These are phyloP conservation scores for Orthonyx spaldingii DNA, from an alignment of 2,113 vertebrate genomes.

Conservation along the genomic window DNA sequence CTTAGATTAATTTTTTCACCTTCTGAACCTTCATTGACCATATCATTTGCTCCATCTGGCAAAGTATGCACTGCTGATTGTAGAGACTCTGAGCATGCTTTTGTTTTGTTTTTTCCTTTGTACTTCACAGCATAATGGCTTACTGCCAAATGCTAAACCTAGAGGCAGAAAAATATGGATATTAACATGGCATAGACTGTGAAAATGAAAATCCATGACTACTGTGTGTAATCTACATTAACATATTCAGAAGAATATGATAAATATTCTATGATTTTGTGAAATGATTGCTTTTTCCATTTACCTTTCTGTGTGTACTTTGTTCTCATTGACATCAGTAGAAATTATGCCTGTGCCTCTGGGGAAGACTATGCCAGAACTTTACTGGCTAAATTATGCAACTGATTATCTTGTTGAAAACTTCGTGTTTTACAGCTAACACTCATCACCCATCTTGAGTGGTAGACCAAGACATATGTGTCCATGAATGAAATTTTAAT, in stretches of 20 bases:
- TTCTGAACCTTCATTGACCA: constrained; percentile 14
- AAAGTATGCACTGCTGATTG: neutral
- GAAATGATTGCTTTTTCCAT: neutral
- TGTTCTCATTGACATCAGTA: neutral
- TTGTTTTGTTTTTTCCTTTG: neutral
- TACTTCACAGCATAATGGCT: neutral
- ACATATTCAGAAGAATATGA: neutral
- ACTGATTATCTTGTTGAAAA: neutral
- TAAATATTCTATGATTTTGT: neutral
- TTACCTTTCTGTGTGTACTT: neutral
- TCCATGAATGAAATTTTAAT: neutral
- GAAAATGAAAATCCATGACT: neutral
- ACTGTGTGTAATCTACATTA: neutral
- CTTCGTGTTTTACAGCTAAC: neutral
- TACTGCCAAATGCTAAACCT: neutral
- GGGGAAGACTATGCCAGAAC: neutral
- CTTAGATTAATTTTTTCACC: neutral
- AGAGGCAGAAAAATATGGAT: constrained; percentile 7
- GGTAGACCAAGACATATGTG: neutral
- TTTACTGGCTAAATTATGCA: neutral
- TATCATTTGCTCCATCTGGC: constrained; percentile 10
- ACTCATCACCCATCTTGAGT: neutral
- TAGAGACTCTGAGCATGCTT: neutral
- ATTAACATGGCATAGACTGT: neutral
- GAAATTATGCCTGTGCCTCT: neutral